phyloP scores from a whole-genome alignment of 2,797 vertebrate genomes.

The Anomalospiza imberbis region DNA sequence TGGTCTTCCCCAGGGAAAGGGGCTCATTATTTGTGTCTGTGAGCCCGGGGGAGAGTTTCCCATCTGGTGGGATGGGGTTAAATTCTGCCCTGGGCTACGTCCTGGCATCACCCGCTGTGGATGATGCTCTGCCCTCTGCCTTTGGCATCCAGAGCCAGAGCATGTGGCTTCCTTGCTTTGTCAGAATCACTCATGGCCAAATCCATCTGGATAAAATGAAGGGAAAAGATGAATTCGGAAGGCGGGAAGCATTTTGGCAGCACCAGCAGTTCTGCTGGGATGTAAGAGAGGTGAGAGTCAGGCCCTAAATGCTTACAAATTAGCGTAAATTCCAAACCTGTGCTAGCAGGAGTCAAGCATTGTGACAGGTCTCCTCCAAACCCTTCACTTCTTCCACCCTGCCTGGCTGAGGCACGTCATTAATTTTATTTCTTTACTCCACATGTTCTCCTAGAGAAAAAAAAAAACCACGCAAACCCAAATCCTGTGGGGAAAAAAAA shows the following conservation, averaged over 20 bases:
- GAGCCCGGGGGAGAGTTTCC: not conserved
- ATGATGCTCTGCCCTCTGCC: accelerated
- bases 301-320: slow-evolving; percentile 38
- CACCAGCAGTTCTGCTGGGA: not conserved
- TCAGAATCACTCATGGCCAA: not conserved
- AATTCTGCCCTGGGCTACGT: not conserved
- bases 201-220: not conserved
- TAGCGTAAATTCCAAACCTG: slow-evolving; percentile 16
- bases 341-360: not conserved
- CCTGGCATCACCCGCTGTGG: not conserved
- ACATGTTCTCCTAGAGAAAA: not conserved
- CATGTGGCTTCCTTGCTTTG: not conserved
- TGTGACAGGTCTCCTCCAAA: not conserved
- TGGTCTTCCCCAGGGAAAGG: not conserved
- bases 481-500: accelerated
- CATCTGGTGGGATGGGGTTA: slow-evolving; percentile 24
- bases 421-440: not conserved
- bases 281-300: not conserved
- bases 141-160: accelerated
- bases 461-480: not conserved
- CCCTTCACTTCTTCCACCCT: not conserved
- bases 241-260: not conserved
- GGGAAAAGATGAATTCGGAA: not conserved
- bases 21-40: not conserved
- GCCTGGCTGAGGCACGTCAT: not conserved